Evolutionary conservation across 2,113 vertebrate genomes (phyloP).

Genomic region (Callithrix jacchus): DNA sequence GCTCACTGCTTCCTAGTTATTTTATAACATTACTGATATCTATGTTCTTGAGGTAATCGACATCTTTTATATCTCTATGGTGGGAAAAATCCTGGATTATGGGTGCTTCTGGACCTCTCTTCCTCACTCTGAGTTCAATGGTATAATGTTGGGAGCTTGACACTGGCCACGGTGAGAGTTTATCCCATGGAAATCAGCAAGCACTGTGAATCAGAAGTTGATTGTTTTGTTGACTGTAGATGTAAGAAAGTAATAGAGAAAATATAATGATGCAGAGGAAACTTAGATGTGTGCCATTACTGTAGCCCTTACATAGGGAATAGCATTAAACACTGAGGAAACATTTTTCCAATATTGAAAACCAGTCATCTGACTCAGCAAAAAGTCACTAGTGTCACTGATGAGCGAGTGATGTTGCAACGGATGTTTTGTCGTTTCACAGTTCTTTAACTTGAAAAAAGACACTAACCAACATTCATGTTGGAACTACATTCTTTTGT

Average conservation of each 20-base stretch:
- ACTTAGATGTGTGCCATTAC: neutral
- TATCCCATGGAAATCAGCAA: neutral
- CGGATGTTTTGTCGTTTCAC: neutral
- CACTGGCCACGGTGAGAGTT: neutral
- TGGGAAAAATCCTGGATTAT: neutral
- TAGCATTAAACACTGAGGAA: neutral
- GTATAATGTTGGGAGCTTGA: neutral
- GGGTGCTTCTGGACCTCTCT: neutral
- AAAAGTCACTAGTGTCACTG: neutral
- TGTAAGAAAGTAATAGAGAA: neutral
- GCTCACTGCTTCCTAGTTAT: neutral
- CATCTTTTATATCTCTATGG: neutral
- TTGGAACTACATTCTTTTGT: neutral
- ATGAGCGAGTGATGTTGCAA: neutral
- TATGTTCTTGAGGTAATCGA: neutral
- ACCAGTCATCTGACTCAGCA: neutral
- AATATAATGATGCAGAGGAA: neutral
- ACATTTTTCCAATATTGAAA: neutral
- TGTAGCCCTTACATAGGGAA: neutral
- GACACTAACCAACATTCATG: neutral
- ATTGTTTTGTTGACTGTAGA: neutral
- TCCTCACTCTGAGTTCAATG: neutral
- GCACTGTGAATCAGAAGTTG: neutral
- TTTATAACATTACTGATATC: neutral
- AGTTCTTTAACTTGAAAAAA: neutral